Evolutionary conservation across 92 coral and sea anemone genomes (phyloP).

Genomic region (Paramuricea clavata): DNA sequence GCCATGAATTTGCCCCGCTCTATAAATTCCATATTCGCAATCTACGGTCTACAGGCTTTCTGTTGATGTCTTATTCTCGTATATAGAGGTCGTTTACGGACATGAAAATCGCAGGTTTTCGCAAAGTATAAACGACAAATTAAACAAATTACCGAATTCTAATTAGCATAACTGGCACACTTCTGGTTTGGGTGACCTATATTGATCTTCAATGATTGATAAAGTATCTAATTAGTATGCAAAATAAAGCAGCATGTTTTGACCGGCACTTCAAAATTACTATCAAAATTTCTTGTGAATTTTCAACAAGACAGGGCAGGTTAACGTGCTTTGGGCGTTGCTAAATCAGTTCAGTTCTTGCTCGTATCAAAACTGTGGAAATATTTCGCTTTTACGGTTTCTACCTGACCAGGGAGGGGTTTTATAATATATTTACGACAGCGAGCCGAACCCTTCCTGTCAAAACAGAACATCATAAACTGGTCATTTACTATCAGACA

Average conservation of each 20-base stretch:
- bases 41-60: no score
- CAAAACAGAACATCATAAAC: background rate
- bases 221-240: constrained; percentile 13
- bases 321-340: background rate
- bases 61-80: no score
- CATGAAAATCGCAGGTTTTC: no score
- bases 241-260: background rate
- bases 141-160: no score
- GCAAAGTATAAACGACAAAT: no score
- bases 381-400: background rate
- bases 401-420: background rate
- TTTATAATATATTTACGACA: background rate
- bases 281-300: background rate
- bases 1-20: no score
- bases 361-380: background rate
- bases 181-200: constrained; percentile 2
- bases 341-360: background rate
- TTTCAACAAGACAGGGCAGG: background rate
- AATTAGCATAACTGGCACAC: no score
- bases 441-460: background rate
- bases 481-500: background rate
- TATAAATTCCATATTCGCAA: no score
- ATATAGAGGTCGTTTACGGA: no score
- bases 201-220: background rate
- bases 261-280: background rate